These are phyloP conservation scores for Dicerorhinus sumatrensis DNA, from an alignment of 2,113 vertebrate genomes.

Conservation along the genomic window DNA sequence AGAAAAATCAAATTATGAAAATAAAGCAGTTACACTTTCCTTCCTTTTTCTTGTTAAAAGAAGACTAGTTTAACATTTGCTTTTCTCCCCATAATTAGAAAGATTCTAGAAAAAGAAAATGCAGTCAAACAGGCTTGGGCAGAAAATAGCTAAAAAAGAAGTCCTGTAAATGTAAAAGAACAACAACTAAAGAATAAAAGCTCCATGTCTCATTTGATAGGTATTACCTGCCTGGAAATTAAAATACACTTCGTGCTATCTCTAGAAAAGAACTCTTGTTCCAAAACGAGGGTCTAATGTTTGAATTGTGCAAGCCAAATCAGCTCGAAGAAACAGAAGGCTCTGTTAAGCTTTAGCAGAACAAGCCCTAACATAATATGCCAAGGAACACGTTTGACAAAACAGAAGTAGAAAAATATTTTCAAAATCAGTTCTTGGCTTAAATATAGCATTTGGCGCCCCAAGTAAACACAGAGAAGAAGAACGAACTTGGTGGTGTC, in stretches of 20 bases:
- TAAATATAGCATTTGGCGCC: constrained; percentile 84
- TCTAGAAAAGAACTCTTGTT: constrained; percentile 82
- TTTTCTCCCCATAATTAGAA: constrained; percentile 59
- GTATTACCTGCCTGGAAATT: constrained; percentile 70
- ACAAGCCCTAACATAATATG: constrained; percentile 84
- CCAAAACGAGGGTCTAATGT: constrained; percentile 84
- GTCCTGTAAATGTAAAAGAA: constrained; percentile 9
- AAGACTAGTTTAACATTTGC: constrained; percentile 41
- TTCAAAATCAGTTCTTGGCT: constrained; percentile 86
- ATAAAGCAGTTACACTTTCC: constrained; percentile 41
- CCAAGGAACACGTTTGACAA: constrained; percentile 85
- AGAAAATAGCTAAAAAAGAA: constrained; percentile 57
- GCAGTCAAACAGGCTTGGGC: constrained; percentile 43
- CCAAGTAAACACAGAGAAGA: constrained; percentile 74
- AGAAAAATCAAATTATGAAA: constrained; percentile 49
- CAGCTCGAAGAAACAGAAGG: constrained; percentile 87
- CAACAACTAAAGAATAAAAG: constrained; percentile 58
- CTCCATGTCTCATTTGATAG: constrained; percentile 57
- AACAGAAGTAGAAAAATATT: constrained; percentile 87
- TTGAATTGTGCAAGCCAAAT: constrained; percentile 86
- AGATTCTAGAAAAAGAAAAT: constrained; percentile 58
- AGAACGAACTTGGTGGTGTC: neutral
- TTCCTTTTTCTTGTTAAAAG: constrained; percentile 13
- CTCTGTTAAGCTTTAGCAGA: constrained; percentile 85
- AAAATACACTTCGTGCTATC: constrained; percentile 62